Evolutionary conservation across 2,113 vertebrate genomes (phyloP).

Genomic region (Lates calcarifer): DNA sequence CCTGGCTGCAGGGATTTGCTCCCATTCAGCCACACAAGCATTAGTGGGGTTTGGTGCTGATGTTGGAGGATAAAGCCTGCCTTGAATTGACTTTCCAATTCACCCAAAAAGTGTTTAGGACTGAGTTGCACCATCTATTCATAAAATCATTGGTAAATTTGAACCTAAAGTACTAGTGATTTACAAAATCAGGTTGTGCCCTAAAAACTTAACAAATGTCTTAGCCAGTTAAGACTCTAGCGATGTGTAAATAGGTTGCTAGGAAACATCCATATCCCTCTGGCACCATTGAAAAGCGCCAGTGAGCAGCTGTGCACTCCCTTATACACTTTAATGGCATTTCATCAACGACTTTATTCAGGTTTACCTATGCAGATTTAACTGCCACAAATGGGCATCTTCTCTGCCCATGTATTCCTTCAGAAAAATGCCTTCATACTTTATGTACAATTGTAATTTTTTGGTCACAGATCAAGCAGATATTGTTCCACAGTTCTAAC

Average conservation of each 20-base stretch:
- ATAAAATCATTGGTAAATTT: background rate
- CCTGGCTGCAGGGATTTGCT: slow-evolving; percentile 28
- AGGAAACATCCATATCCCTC: background rate
- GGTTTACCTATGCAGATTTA: background rate
- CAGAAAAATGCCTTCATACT: background rate
- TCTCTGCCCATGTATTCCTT: background rate
- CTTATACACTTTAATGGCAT: too few species aligned
- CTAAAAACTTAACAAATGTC: background rate
- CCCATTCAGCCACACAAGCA: slow-evolving; percentile 22
- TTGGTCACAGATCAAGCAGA: background rate
- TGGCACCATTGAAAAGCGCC: background rate
- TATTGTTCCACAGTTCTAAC: slow-evolving; percentile 7
- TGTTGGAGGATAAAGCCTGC: background rate
- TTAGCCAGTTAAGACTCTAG: background rate
- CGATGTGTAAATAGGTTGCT: background rate
- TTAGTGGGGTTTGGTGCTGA: slow-evolving; percentile 4
- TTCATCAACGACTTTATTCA: too few species aligned
- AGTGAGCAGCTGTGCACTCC: background rate
- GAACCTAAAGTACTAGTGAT: background rate
- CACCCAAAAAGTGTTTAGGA: background rate
- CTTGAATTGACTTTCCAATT: background rate
- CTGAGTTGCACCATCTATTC: background rate
- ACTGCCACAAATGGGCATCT: background rate
- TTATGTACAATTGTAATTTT: background rate
- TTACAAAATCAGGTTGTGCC: background rate